These are phyloP conservation scores for Torymus tubicola DNA, from an alignment of 2,888 invertebrate genomes.

Conservation along the genomic window DNA sequence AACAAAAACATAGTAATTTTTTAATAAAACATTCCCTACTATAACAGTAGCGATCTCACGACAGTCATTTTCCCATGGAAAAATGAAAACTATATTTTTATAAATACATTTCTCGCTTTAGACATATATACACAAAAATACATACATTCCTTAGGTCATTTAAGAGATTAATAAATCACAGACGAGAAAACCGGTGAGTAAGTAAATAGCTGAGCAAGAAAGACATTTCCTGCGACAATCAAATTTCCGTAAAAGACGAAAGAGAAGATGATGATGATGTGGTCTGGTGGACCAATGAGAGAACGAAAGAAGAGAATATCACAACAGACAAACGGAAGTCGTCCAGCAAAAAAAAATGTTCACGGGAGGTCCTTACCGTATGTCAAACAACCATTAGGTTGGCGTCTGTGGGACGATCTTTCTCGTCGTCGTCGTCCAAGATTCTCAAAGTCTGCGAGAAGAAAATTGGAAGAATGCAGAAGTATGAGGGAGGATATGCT, in stretches of 20 bases:
- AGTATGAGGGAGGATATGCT: not conserved
- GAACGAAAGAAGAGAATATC: slow-evolving; percentile 12
- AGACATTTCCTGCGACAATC: slow-evolving; percentile 55
- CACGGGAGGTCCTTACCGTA: slow-evolving; percentile 48
- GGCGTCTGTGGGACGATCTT: slow-evolving; percentile 8
- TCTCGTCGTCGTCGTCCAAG: not conserved
- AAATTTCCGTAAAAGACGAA: slow-evolving; percentile 10
- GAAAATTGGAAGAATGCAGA: not conserved
- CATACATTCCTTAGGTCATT: slow-evolving; percentile 5
- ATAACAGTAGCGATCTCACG: not conserved
- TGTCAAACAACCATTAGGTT: slow-evolving; percentile 38
- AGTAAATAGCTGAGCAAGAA: slow-evolving; percentile 16
- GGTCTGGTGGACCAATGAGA: not conserved
- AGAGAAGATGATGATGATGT: slow-evolving; percentile 19
- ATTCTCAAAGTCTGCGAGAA: not conserved
- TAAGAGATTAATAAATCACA: slow-evolving; percentile 46
- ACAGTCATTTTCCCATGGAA: slow-evolving; percentile 15
- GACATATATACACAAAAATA: not conserved
- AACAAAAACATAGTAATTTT: no score
- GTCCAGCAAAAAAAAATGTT: slow-evolving; percentile 24
- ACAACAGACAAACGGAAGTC: slow-evolving; percentile 56
- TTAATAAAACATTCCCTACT: not conserved
- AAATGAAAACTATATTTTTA: not conserved
- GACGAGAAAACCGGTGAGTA: not conserved
- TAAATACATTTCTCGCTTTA: not conserved